Evolutionary conservation across 2,888 invertebrate genomes (phyloP).

Genomic region (Lomographa bimaculata): DNA sequence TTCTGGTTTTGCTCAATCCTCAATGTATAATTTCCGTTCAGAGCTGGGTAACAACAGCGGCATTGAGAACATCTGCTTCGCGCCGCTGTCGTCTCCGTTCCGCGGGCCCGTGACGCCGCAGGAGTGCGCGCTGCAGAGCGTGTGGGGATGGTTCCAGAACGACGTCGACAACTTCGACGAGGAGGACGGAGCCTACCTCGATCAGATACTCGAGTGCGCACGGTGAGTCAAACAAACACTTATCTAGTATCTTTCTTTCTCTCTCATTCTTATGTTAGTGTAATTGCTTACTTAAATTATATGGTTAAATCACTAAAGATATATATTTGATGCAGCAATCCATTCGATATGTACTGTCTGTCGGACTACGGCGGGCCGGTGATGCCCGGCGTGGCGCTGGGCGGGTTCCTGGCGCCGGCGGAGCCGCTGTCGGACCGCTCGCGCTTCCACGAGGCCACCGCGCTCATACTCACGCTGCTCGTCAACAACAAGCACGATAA

Average conservation of each 20-base stretch:
- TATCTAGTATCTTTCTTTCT: too few species aligned
- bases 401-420: constrained; percentile 91
- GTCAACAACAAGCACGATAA: constrained; percentile 95
- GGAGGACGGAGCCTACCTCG: constrained; percentile 8
- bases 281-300: too few species aligned
- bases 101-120: constrained; percentile 79
- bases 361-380: constrained; percentile 96
- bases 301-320: too few species aligned
- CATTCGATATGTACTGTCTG: constrained; percentile 86
- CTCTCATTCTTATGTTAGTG: too few species aligned
- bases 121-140: constrained; percentile 94
- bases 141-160: constrained; percentile 96
- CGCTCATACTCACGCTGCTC: constrained; percentile 94
- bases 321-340: constrained; percentile 47
- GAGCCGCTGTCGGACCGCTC: constrained; percentile 84
- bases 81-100: constrained; percentile 90
- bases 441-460: constrained; percentile 90
- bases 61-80: constrained; percentile 94
- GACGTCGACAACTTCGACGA: constrained; percentile 79
- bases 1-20: too few species aligned
- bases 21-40: too few species aligned
- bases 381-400: constrained; percentile 95
- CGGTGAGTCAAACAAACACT: too few species aligned
- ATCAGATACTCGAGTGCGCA: constrained; percentile 66
- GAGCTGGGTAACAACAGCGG: constrained; percentile 73